phyloP scores from a whole-genome alignment of 2,888 invertebrate genomes.

The Hemistola chrysoprasaria region DNA sequence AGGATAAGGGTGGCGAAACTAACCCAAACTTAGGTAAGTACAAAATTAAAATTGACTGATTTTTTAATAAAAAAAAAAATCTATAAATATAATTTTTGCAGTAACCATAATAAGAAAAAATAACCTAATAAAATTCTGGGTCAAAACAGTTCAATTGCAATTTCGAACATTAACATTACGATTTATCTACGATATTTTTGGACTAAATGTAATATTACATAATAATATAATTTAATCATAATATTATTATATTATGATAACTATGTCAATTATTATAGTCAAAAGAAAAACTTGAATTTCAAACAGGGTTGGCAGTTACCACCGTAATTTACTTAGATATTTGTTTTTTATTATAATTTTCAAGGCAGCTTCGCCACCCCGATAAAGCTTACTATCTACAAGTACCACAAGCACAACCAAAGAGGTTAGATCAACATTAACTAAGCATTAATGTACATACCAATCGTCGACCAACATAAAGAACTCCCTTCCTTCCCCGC shows the following conservation, averaged over 20 bases:
- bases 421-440: conserved; percentile 29
- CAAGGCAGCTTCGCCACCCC: conserved; percentile 28
- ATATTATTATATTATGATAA: no score
- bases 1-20: conserved; percentile 32
- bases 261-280: no score
- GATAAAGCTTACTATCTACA: conserved; percentile 6
- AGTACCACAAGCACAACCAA: conserved; percentile 19
- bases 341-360: conserved; percentile 9
- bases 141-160: no score
- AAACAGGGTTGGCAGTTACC: no score
- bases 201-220: no score
- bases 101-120: no score
- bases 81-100: conserved; percentile 13
- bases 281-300: no score
- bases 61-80: background rate
- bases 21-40: background rate
- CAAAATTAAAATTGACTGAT: background rate
- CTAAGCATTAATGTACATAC: conserved; percentile 64
- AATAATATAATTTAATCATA: no score
- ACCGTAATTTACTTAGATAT: no score
- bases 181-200: no score
- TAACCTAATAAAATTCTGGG: no score
- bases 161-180: no score
- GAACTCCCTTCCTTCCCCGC: conserved; percentile 61
- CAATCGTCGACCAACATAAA: conserved; percentile 63